phyloP scores from a whole-genome alignment of 2,113 vertebrate genomes.

The Apistogramma diplotaenia region DNA sequence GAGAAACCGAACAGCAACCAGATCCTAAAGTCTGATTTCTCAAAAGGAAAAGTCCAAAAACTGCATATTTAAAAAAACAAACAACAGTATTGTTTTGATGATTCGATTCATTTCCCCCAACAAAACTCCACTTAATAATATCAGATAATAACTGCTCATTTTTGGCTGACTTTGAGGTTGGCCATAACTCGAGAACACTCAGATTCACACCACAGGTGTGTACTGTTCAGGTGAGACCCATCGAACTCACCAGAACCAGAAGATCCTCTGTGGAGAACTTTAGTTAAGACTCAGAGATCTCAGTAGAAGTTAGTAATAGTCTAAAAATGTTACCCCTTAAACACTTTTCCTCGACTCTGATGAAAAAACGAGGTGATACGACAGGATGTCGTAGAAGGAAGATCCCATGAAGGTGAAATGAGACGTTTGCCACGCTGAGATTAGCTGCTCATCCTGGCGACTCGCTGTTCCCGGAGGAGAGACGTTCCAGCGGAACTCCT shows the following conservation, averaged over 20 bases:
- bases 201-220: too few species aligned
- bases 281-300: rapidly evolving
- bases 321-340: background rate
- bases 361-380: background rate
- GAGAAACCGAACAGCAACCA: background rate
- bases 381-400: background rate
- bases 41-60: background rate
- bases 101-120: background rate
- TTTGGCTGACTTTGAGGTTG: too few species aligned
- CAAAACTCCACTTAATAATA: background rate
- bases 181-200: too few species aligned
- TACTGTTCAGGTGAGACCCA: too few species aligned
- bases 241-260: too few species aligned
- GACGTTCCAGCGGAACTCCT: background rate
- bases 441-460: background rate
- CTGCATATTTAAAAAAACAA: too few species aligned
- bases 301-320: rapidly evolving
- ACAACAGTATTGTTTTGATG: rapidly evolving
- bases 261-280: too few species aligned
- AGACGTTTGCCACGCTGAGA: background rate
- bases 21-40: background rate
- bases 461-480: background rate
- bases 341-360: background rate
- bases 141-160: too few species aligned
- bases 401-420: background rate